Evolutionary conservation across 1,140 invertebrate species (phyloP), one percentile per base, ranked within the genome.

Genomic region (Drosophila teissieri): DNA sequence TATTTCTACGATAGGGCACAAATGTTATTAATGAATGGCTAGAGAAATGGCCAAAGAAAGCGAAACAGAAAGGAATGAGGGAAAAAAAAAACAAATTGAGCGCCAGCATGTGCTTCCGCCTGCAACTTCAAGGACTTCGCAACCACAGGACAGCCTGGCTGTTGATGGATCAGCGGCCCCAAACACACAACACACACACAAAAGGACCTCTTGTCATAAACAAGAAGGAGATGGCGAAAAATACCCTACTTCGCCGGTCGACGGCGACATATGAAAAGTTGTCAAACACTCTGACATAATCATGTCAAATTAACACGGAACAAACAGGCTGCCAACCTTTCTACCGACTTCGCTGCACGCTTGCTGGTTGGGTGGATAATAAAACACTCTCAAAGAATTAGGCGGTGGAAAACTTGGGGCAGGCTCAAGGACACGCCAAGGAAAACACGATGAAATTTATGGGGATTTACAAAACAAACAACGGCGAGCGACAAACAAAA

Each of bases 261-360:
- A 31, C 31, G 31, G 10, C 31, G 1, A 45, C 45, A 83, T 89
- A 78, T 89, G 84, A 84, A 73, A 89, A 80, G 77, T 80, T 84
- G 84, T 78, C 84, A 88, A 89, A 89, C 84, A 84, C 76, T 88
- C 63, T 89, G 84, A 84, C 84, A 90, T 89, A 89, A 89, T 89
- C 85, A 84, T 90, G 84, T 90, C 84, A 89, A 89, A 89, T 90
- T 89, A 82, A 73, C 86, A 82, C 84, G 52, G 12, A 57, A 53
- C 72, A 75, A 89, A 68, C 73, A 72, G 61, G 37, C 72, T 51
- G 31, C 34, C 67, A 55, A 14, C 61, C 36, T n/a, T 22, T 40
- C 57, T 31, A 3, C 2, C 31, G 31, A 31, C 3, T 12, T 12
- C 8, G 36, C 8, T n/a, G n/a, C n/a, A n/a, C n/a, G n/a, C n/a